phyloP scores from a whole-genome alignment of 2,113 vertebrate genomes.

The Melospiza georgiana region DNA sequence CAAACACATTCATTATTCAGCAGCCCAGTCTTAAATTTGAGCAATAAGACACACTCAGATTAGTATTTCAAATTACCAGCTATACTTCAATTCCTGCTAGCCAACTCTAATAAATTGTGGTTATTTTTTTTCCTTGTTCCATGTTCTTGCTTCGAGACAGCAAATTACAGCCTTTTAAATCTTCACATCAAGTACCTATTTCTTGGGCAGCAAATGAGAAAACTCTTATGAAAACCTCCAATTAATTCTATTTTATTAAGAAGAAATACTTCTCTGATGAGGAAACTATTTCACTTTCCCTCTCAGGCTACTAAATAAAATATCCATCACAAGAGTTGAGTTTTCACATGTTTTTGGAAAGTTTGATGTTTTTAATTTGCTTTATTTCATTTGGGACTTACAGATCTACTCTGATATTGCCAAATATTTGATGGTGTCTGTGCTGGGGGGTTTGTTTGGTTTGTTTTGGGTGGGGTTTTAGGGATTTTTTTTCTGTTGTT shows the following conservation, averaged over 20 bases:
- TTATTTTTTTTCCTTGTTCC: background rate
- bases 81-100: background rate
- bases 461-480: background rate
- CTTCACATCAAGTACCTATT: background rate
- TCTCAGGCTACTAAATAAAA: background rate
- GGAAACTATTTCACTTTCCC: background rate
- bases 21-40: background rate
- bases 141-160: background rate
- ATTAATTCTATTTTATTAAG: background rate
- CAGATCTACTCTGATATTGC: background rate
- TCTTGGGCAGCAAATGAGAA: background rate
- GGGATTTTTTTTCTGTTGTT: background rate
- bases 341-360: background rate
- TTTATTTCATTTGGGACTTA: background rate
- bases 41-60: background rate
- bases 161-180: background rate
- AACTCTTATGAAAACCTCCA: background rate
- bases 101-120: background rate
- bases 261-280: background rate
- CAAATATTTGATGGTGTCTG: background rate
- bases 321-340: fast-evolving
- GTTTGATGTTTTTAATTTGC: background rate
- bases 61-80: background rate
- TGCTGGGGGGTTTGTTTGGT: background rate
- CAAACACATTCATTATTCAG: background rate